These are phyloP conservation scores for Hydrochoerus hydrochaeris DNA, from an alignment of 2,113 vertebrate species.

Conservation along the genomic window DNA sequence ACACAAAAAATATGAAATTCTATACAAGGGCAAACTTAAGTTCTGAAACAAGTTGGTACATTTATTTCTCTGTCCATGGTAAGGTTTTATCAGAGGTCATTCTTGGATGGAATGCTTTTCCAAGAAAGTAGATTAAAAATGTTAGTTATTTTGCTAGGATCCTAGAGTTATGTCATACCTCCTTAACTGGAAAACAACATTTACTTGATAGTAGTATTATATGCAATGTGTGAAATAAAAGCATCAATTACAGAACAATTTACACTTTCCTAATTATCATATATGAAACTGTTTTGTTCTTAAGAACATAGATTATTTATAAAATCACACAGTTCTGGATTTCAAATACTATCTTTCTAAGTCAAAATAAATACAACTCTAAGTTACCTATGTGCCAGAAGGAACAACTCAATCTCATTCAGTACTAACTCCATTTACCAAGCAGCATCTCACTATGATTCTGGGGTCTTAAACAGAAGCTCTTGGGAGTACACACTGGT, in stretches of 20 bases:
- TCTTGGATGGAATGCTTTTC: background rate
- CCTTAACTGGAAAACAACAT: background rate
- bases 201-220: background rate
- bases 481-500: background rate
- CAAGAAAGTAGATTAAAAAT: background rate
- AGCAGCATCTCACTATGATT: background rate
- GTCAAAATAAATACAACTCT: background rate
- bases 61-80: background rate
- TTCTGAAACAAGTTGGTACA: conserved; percentile 16
- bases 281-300: background rate
- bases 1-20: background rate
- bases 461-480: background rate
- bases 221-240: background rate
- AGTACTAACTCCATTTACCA: background rate
- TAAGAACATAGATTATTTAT: background rate
- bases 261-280: background rate
- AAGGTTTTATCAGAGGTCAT: background rate
- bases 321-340: background rate
- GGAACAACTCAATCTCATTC: background rate
- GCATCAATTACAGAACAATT: background rate
- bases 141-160: background rate
- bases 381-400: background rate
- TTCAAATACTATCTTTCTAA: background rate
- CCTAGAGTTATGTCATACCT: background rate
- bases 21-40: background rate